Conservation (phyloP, 2,113 vertebrate genomes). For the Recurvirostra avosetta region DNA sequence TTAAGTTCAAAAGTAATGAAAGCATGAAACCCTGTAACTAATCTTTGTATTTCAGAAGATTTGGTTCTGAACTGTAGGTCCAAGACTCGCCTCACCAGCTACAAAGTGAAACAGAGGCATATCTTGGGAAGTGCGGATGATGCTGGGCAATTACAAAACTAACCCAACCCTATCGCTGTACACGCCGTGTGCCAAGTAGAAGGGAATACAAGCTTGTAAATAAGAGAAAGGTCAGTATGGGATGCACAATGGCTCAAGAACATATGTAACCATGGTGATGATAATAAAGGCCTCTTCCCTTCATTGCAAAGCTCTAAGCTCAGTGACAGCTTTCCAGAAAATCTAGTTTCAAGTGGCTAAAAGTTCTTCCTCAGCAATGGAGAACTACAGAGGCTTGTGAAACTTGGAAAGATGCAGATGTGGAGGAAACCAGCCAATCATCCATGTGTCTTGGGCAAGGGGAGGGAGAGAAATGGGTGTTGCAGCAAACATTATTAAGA, state of each 20-base stretch:
- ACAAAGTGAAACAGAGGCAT: neutral
- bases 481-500: neutral
- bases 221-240: neutral
- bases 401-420: neutral
- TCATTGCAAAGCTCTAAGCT: neutral
- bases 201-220: neutral
- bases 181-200: fast-evolving
- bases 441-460: neutral
- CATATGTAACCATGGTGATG: neutral
- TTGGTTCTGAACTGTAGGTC: neutral
- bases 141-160: neutral
- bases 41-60: neutral
- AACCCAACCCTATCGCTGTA: neutral
- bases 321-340: neutral
- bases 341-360: neutral
- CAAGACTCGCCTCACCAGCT: neutral
- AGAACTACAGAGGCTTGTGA: neutral
- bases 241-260: neutral
- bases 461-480: neutral
- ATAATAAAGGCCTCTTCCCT: neutral
- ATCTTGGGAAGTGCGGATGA: neutral
- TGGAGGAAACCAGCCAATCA: neutral
- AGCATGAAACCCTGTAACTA: neutral
- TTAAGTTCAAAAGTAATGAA: neutral
- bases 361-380: neutral